Evolutionary conservation across 2,797 vertebrate genomes (phyloP).

Genomic region (Schizopygopsis malacanthus): DNA sequence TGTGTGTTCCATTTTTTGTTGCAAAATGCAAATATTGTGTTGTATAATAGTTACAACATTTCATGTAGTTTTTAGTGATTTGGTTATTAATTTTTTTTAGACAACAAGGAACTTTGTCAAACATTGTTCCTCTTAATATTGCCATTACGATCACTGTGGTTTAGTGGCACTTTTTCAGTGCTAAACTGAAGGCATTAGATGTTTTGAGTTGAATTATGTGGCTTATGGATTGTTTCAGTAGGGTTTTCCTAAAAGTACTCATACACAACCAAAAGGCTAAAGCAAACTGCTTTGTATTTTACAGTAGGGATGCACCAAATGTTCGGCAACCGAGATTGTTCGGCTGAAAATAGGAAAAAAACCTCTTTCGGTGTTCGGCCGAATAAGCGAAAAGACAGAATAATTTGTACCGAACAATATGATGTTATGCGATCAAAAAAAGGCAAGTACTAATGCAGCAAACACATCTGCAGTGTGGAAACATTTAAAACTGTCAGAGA

Average conservation of each 20-base stretch:
- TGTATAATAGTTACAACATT: not conserved
- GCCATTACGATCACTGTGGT: not conserved
- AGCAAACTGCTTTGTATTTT: not conserved
- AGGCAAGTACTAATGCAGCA: too few species aligned
- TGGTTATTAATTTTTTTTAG: not conserved
- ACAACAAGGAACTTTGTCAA: not conserved
- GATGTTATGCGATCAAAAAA: too few species aligned
- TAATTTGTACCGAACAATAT: too few species aligned
- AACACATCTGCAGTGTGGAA: too few species aligned
- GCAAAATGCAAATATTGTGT: not conserved
- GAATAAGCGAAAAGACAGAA: too few species aligned
- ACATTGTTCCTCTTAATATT: not conserved
- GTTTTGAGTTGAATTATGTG: slow-evolving; percentile 2
- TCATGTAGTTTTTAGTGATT: not conserved
- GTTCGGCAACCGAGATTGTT: too few species aligned
- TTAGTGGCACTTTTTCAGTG: not conserved
- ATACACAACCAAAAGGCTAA: not conserved
- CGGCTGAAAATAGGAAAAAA: too few species aligned
- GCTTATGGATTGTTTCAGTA: not conserved
- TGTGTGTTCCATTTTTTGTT: not conserved
- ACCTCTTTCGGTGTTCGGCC: too few species aligned
- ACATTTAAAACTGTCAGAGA: too few species aligned
- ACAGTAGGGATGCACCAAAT: too few species aligned
- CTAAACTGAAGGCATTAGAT: not conserved
- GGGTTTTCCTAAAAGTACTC: not conserved